Base-by-base conservation (phyloP, 2,797 vertebrate species). In the Margarornis squamiger region DNA sequence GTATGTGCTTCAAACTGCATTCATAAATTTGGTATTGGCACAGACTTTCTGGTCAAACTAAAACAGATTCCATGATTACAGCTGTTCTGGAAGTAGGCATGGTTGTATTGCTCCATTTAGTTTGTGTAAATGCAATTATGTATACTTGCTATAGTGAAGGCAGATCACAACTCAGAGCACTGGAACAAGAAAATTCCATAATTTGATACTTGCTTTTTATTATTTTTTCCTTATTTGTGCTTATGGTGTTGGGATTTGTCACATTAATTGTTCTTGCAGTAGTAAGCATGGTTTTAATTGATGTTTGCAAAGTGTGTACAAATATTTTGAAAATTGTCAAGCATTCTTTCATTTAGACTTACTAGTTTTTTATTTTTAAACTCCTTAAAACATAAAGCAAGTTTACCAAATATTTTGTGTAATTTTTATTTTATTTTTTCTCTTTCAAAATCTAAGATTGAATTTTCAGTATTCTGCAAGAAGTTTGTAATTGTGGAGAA, bases 111-210 rank as follows among this genome's bases (percentile, higher is more conserved):
- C 46, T 41, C 63, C 83, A 43, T 84, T 71, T 87, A 71, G 57
- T 85, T 75, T 95, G 67, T 70, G 10, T 76, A 94, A 72, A 67
- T 27, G 16, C 71, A 92, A 67, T 97, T 96, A 77, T 57, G 24
- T 41, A 29, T 86, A 52, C 75, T 93, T 95, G 57, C 51, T 72
- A 74, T 81, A 94, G 14, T 88, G 59, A 94, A 92, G 65, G 65
- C 55, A 61, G 39, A 92, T 52, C 83, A 89, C 80, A 93, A 81
- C 75, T 89, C 59, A 65, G 77, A 82, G n/a, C 2, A 5, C 52
- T 78, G 67, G 87, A 86, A 96, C 77, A 92, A 84, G 93, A 34
- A 91, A 91, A 92, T 95, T 92, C 6, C 41, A 52, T 94, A 49
- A 97, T 86, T 59, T 41, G 43, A 87, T 55, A 58, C 45, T 92